Conservation (phyloP, 2,888 invertebrate genomes). For the Catotricha subobsoleta region DNA sequence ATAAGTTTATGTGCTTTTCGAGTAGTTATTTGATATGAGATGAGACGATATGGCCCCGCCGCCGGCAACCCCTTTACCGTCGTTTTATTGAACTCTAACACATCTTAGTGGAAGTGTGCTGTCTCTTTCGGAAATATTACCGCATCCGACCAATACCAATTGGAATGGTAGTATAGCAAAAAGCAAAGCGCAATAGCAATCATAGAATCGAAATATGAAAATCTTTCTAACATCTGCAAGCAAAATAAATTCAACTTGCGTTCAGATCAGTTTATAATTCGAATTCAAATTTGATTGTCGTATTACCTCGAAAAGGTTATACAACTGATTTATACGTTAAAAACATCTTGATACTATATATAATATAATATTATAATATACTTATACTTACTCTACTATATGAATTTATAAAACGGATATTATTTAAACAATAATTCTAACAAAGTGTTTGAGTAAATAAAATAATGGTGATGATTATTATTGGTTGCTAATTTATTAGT, state of each 20-base stretch:
- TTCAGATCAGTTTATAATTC: constrained; percentile 5
- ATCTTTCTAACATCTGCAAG: constrained; percentile 4
- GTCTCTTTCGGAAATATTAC: constrained; percentile 7
- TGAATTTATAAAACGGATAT: no score
- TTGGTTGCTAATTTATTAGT: no score
- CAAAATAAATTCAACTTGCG: constrained; percentile 4
- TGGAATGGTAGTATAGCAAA: neutral
- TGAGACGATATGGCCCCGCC: constrained; percentile 1
- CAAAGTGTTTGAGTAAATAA: no score
- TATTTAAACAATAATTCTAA: no score
- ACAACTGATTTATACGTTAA: no score
- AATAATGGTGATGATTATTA: no score
- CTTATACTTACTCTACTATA: no score
- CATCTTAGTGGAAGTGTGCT: neutral
- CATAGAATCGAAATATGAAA: neutral
- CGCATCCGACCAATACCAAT: constrained; percentile 3
- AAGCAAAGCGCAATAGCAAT: constrained; percentile 5
- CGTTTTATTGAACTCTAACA: neutral
- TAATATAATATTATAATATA: no score
- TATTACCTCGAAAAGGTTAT: no score
- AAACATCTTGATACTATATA: no score
- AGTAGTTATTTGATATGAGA: no score
- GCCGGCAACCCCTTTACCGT: constrained; percentile 6
- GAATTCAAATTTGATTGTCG: constrained; percentile 6
- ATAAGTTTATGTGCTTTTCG: no score